A percentile compares a stretch with the other conserved stretches of the same genome.
Conservation (phyloP, 2,113 vertebrate species). For the Pelvicachromis taeniatus region DNA sequence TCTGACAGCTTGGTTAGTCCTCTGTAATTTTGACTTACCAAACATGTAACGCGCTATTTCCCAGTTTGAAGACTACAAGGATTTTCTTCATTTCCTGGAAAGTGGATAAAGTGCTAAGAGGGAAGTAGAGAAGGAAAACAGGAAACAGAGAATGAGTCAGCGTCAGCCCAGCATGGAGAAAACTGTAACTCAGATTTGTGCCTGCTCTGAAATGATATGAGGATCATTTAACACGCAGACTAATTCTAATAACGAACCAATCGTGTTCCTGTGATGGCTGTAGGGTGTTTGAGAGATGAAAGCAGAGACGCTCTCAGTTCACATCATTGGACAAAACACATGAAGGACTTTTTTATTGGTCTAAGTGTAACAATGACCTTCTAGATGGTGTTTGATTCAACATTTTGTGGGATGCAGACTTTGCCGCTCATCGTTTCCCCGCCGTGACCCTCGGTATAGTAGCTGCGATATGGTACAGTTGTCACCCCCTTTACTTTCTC, state of each 20-base stretch:
- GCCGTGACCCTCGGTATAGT: not conserved
- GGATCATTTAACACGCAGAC: not conserved
- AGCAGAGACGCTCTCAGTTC: not conserved
- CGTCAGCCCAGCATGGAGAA: not conserved
- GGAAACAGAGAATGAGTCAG: accelerated
- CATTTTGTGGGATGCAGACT: not conserved
- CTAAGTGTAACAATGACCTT: not conserved
- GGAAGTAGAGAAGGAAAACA: not conserved
- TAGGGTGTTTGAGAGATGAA: not conserved
- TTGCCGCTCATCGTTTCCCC: not conserved
- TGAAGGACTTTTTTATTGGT: not conserved
- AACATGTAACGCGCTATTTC: not conserved
- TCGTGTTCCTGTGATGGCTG: accelerated
- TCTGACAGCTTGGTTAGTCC: not conserved
- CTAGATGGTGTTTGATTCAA: not conserved
- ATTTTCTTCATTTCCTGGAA: not conserved
- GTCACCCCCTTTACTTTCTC: not conserved
- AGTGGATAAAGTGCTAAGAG: not conserved
- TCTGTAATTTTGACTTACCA: not conserved
- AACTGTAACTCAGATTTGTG: not conserved
- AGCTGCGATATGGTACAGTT: not conserved
- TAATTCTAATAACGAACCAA: not conserved
- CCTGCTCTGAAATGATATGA: not conserved
- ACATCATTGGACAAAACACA: not conserved
- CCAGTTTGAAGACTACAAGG: not conserved